Percentiles rank a stretch among this genome's conserved stretches.
Conservation (phyloP, 1,140 invertebrate genomes). For the Notospermus geniculatus region DNA sequence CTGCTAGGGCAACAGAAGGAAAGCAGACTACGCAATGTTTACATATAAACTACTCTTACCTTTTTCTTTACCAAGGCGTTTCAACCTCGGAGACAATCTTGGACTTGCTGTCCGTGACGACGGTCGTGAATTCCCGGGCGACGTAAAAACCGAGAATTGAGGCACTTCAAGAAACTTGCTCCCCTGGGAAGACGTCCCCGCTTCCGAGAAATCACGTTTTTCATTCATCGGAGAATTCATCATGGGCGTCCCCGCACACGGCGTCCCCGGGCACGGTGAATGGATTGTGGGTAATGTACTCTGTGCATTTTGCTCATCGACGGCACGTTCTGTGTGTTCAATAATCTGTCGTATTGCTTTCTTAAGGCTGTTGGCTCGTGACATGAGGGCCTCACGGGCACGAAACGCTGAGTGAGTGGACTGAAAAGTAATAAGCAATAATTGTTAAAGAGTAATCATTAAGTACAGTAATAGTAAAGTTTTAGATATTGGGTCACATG, state of each 20-base stretch:
- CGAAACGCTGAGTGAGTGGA: conserved; percentile 25
- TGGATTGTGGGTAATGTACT: conserved; percentile 23
- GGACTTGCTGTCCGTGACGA: not conserved
- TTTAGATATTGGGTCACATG: too few relatives aligned
- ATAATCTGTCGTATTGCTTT: conserved; percentile 80
- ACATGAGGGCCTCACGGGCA: conserved; percentile 60
- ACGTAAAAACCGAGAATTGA: not conserved
- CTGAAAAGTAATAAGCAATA: conserved; percentile 25
- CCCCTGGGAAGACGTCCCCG: not conserved
- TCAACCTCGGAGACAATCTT: not conserved
- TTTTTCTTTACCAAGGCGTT: not conserved
- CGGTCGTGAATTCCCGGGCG: not conserved
- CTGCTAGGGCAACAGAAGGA: too few relatives aligned
- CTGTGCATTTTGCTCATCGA: conserved; percentile 59
- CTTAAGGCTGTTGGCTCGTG: conserved; percentile 77
- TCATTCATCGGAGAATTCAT: not conserved
- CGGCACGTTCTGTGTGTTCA: conserved; percentile 71
- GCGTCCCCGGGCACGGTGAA: too few relatives aligned
- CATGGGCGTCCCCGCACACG: too few relatives aligned
- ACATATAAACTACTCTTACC: too few relatives aligned
- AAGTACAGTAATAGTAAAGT: conserved; percentile 3
- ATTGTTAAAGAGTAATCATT: conserved; percentile 5
- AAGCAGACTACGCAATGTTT: too few relatives aligned
- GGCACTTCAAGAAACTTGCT: conserved; percentile 7
- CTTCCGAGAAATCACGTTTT: not conserved